Evolutionary conservation across 2,797 vertebrate species (phyloP), one percentile per base, ranked within the genome.

Genomic region (Ispidina lecontei): DNA sequence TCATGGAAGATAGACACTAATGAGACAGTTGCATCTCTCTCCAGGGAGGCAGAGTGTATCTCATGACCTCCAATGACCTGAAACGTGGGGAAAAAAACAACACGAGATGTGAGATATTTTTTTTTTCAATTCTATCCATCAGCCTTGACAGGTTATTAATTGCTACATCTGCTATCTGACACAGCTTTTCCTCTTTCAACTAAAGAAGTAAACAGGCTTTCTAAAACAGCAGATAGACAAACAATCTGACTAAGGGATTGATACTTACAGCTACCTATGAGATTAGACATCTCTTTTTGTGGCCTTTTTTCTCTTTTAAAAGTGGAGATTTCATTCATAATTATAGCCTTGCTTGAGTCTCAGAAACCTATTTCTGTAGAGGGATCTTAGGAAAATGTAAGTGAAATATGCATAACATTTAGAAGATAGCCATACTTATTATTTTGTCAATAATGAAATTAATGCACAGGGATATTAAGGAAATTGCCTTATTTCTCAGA

Each of bases 111-210:
- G 90, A 89, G 78, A 67, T 55, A n/a, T 1, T 67, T 73, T 86
- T 33, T 94, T 84, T 91, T 92, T 37, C 11, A 51, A 74, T 95
- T 95, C 94, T 84, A 86, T 93, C 96, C 87, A 21, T 97, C 97
- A 97, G 93, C 62, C 87, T 94, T 95, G 97, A 96, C 96, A 97
- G 94, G 68, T 94, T 96, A 97, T 97, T 98, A 97, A 97, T 97
- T 96, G 97, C 87, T 92, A 94, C 97, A 97, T 97, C 97, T 97
- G 97, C 97, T 97, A 91, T 60, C 95, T 96, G 95, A 94, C 97
- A 93, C 76, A 71, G 80, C 59, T 41, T 94, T 95, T 94, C 31
- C 1, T 67, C 87, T 94, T 93, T 71, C 47, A 18, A 90, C 29
- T 75, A 23, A 29, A 20, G 58, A 74, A 75, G 86, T 83, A 91